Evolutionary conservation across 2,113 vertebrate genomes (phyloP).

Genomic region (Indicator indicator): DNA sequence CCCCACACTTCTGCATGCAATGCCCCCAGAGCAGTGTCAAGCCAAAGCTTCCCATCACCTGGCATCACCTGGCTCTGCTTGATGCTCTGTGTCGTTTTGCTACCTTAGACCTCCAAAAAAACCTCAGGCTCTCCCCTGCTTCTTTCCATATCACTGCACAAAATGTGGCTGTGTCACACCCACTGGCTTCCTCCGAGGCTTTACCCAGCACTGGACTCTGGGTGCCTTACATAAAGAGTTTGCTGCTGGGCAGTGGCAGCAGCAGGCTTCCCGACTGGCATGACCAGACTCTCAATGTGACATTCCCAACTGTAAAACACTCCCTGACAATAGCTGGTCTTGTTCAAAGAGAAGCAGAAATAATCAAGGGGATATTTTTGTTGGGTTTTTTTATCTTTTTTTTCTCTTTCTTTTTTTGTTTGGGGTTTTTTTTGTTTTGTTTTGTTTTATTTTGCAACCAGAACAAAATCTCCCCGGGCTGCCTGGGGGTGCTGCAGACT

Average conservation of each 20-base stretch:
- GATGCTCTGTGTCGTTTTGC: background rate
- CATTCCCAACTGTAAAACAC: slow-evolving; percentile 51
- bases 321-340: slow-evolving; percentile 56
- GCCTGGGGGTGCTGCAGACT: rapidly evolving
- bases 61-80: background rate
- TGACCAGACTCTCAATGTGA: slow-evolving; percentile 64
- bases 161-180: slow-evolving; percentile 13
- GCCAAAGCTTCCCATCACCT: background rate
- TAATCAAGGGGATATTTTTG: background rate
- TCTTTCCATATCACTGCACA: background rate
- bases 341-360: slow-evolving; percentile 40
- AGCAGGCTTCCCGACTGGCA: slow-evolving; percentile 39
- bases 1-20: rapidly evolving
- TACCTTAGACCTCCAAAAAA: background rate
- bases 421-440: no score
- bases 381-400: no score
- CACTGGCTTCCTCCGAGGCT: slow-evolving; percentile 6
- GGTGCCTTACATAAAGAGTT: background rate
- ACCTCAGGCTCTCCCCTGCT: background rate
- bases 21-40: background rate
- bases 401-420: background rate
- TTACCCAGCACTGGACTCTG: background rate
- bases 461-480: background rate
- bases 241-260: slow-evolving; percentile 32
- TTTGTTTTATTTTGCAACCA: background rate